Conservation (phyloP, 1,140 invertebrate genomes). For the Tribolium castaneum region DNA sequence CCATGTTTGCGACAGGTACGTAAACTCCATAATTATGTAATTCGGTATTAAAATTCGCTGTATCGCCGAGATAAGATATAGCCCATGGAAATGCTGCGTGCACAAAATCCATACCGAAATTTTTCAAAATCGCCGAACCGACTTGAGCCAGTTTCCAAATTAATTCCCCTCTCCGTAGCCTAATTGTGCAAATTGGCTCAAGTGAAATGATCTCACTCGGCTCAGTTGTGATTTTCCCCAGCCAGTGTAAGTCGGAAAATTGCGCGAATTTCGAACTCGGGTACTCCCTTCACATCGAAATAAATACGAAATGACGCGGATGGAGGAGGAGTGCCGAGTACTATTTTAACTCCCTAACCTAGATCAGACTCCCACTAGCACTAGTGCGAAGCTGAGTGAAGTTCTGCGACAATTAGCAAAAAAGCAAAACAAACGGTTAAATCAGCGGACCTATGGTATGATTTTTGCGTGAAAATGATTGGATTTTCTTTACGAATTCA, state of each 20-base stretch:
- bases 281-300: neutral
- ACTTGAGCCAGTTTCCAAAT: neutral
- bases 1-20: neutral
- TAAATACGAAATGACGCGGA: slow-evolving; percentile 15
- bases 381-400: slow-evolving; percentile 27
- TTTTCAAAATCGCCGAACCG: neutral
- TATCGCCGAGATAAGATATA: neutral
- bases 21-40: neutral
- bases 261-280: neutral
- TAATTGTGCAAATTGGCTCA: slow-evolving; percentile 3
- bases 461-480: neutral
- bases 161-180: neutral
- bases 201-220: slow-evolving; percentile 2
- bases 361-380: slow-evolving; percentile 35
- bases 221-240: neutral
- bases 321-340: slow-evolving; percentile 25
- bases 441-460: neutral
- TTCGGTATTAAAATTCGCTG: neutral
- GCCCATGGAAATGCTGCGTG: neutral
- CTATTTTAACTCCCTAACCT: slow-evolving; percentile 43
- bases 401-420: slow-evolving; percentile 3
- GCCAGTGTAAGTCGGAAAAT: neutral
- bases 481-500: too few relatives aligned
- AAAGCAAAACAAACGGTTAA: neutral
- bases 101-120: neutral